phyloP scores from a whole-genome alignment of 2,888 invertebrate genomes.

The Amiota mariae region DNA sequence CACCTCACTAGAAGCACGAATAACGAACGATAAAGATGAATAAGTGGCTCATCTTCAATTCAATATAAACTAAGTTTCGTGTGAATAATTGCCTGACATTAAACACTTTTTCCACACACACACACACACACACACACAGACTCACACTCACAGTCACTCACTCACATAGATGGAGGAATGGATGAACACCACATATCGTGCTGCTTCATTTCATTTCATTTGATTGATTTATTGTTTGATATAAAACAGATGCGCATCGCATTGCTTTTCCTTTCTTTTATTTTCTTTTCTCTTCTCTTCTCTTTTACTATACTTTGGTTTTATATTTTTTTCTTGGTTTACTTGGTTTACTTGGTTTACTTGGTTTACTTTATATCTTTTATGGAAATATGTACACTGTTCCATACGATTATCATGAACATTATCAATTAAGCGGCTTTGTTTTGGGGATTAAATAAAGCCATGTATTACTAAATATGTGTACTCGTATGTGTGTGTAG shows the following conservation, averaged over 20 bases:
- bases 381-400: no score
- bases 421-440: constrained; percentile 23
- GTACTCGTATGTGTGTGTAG: no score
- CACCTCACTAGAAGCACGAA: no score
- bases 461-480: no score
- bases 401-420: constrained; percentile 5
- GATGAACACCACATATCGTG: constrained; percentile 32
- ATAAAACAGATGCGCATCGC: constrained; percentile 16
- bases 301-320: constrained; percentile 27
- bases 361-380: no score
- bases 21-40: no score
- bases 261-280: background rate
- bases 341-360: no score
- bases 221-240: constrained; percentile 58
- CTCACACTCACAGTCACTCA: no score
- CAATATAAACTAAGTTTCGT: constrained; percentile 57
- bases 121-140: no score
- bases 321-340: no score
- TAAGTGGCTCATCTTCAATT: constrained; percentile 44
- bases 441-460: constrained; percentile 3
- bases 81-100: constrained; percentile 64
- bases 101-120: constrained; percentile 46
- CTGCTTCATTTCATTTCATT: constrained; percentile 43
- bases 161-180: no score
- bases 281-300: background rate